Evolutionary conservation across 2,888 invertebrate species (phyloP).

Genomic region (Ectropis crepuscularia): DNA sequence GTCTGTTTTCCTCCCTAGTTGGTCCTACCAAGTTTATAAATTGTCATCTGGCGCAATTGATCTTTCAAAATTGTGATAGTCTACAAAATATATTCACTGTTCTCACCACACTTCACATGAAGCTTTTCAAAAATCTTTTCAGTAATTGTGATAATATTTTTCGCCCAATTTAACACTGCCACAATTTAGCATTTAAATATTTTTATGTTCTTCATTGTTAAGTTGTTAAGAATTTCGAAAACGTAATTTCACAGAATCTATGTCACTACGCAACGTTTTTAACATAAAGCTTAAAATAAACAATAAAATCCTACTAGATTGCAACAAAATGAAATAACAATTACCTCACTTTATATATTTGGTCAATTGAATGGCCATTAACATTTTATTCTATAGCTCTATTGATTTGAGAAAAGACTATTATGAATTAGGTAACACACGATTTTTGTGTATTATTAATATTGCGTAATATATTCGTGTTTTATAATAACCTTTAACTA

Average conservation of each 20-base stretch:
- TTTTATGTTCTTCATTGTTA: too few relatives aligned
- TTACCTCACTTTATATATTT: constrained; percentile 10
- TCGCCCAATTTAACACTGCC: too few relatives aligned
- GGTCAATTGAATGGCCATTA: constrained; percentile 21
- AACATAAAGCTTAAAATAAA: constrained; percentile 8
- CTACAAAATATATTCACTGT: too few relatives aligned
- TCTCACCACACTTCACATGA: too few relatives aligned
- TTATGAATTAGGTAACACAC: constrained; percentile 15
- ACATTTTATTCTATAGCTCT: constrained; percentile 13
- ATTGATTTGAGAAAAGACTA: constrained; percentile 8
- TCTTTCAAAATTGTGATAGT: too few relatives aligned
- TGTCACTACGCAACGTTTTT: constrained; percentile 17
- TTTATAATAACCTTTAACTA: constrained; percentile 3
- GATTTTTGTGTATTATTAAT: constrained; percentile 1
- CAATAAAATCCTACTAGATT: constrained; percentile 4
- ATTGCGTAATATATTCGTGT: constrained; percentile 16
- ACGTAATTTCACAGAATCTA: not conserved
- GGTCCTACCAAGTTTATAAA: too few relatives aligned
- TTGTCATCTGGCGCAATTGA: too few relatives aligned
- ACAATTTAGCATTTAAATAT: too few relatives aligned
- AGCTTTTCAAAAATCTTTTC: too few relatives aligned
- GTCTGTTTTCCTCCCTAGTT: too few relatives aligned
- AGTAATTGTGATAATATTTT: too few relatives aligned
- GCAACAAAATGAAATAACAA: constrained; percentile 18
- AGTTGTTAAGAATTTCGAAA: not conserved